Base-by-base conservation (phyloP, 2,113 vertebrate genomes). In the Bubo blakistoni region DNA sequence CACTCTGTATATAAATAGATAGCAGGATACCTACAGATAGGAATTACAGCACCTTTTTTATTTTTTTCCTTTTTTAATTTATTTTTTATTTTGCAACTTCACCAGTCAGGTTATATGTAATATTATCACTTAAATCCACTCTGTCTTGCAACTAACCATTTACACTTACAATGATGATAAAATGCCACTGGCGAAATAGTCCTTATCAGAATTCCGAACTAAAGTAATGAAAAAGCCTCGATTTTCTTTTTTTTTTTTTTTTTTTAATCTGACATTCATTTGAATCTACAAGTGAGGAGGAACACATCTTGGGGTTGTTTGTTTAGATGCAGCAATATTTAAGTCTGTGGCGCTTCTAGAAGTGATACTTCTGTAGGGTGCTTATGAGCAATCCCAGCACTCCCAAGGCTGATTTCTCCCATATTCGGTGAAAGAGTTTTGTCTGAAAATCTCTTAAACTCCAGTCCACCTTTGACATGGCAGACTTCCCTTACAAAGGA, bases 401-500 rank as follows among this genome's bases (percentile, higher is more conserved):
- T 24, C 36, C 57, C 21, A 29, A 44, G 32, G 66, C 42, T 24
- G 49, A 22, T 34, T 90, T 58, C 32, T 94, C 82, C 62, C 36
- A 24, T 5, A 67, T 3, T 21, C 44, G 52, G 34, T 69, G 58
- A 93, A 79, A 88, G 63, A 91, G 69, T 69, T 59, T 67, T 73
- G 36, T 85, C 79, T 86, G 67, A 77, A 95, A 96, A 69, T 77
- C 80, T 58, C 80, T 96, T 85, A 73, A 85, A 87, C 29, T 89
- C 57, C 55, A 30, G 49, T 5, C 86, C 91, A 96, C 81, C 67
- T 97, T 95, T 96, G 92, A 95, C 61, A 96, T 49, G 85, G 34
- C 71, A 94, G 92, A 24, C 82, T 93, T 92, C 32, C 61, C 34
- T 96, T 49, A 96, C 89, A 97, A 97, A 96, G 82, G 34, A 80